These are phyloP conservation scores for Acronicta alni DNA, from an alignment of 2,888 invertebrate genomes.

Conservation along the genomic window DNA sequence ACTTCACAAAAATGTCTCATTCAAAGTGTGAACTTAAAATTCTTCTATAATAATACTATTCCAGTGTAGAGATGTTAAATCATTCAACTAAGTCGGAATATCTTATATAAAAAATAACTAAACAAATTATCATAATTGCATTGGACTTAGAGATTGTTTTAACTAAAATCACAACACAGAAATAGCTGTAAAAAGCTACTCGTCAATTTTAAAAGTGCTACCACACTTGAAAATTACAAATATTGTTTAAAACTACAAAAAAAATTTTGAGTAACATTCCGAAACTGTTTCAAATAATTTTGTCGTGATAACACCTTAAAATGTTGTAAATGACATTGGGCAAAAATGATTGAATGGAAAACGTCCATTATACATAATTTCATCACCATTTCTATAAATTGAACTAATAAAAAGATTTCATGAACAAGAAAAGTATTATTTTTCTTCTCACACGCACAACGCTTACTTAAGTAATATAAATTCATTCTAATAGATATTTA, in stretches of 20 bases:
- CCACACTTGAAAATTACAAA: background rate
- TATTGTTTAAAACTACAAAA: background rate
- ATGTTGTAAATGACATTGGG: background rate
- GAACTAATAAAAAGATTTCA: background rate
- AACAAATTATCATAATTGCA: conserved; percentile 5
- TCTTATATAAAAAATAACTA: background rate
- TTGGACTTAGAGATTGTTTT: background rate
- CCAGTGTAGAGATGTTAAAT: too few relatives aligned
- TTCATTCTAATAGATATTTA: conserved; percentile 22
- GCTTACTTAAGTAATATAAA: background rate
- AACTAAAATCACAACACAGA: conserved; percentile 3
- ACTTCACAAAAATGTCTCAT: conserved; percentile 7
- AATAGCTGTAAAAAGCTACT: conserved; percentile 11
- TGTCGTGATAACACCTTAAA: background rate
- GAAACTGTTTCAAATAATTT: background rate
- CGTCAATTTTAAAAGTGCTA: background rate
- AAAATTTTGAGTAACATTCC: background rate
- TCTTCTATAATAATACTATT: background rate
- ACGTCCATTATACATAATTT: background rate
- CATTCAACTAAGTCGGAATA: background rate
- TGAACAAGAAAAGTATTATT: background rate
- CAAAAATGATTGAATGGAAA: background rate
- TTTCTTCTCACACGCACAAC: background rate
- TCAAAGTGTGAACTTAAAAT: conserved; percentile 1
- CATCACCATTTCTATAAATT: too few relatives aligned